Percentiles rank a stretch among this genome's conserved stretches.
phyloP scores from a whole-genome alignment of 2,113 vertebrate species.

The Tragelaphus strepsiceros region DNA sequence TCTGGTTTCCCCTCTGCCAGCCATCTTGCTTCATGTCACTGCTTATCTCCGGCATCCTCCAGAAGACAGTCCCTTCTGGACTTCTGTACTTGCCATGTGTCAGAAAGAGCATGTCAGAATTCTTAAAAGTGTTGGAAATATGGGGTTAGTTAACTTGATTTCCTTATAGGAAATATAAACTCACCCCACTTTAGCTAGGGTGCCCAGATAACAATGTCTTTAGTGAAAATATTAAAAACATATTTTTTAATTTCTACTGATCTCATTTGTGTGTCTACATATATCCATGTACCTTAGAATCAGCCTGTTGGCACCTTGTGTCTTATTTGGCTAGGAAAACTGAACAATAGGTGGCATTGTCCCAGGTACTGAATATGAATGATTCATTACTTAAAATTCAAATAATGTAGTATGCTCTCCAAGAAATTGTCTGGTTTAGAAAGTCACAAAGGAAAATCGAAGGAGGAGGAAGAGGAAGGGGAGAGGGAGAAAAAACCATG shows the following conservation, averaged over 20 bases:
- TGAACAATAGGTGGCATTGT: slow-evolving; percentile 4
- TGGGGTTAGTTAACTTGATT: not conserved
- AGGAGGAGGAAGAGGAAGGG: not conserved
- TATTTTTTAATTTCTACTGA: not conserved
- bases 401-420: slow-evolving; percentile 26
- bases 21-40: not conserved
- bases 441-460: not conserved
- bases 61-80: not conserved
- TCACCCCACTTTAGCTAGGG: not conserved
- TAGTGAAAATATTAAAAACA: not conserved
- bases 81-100: not conserved
- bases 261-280: not conserved
- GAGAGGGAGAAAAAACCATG: not conserved
- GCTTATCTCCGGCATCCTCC: not conserved
- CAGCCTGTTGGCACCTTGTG: slow-evolving; percentile 29
- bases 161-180: not conserved
- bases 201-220: not conserved
- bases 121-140: not conserved
- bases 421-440: slow-evolving; percentile 42
- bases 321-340: slow-evolving; percentile 32
- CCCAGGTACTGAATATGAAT: slow-evolving; percentile 25
- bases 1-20: not conserved
- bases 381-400: slow-evolving; percentile 51
- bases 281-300: not conserved
- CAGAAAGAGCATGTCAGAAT: not conserved